Evolutionary conservation across 2,797 vertebrate species (phyloP), one percentile per base, ranked within the genome.

Genomic region (Intellagama lesueurii): DNA sequence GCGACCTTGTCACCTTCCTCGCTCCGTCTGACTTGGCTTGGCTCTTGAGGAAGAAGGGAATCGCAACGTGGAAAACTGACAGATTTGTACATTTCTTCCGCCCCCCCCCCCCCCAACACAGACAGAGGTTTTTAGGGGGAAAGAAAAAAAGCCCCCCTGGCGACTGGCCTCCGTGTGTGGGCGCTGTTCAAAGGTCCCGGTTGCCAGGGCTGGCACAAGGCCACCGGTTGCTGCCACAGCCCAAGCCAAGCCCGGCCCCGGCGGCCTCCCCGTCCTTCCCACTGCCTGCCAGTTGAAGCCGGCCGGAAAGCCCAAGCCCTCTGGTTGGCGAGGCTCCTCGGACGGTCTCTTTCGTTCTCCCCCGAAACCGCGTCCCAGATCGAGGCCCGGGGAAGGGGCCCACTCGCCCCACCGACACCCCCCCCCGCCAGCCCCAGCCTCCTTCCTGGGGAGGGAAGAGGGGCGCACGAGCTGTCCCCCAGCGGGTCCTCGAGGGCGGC

Each of bases 201-300:
- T 52, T 28, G 28, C 11, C 69, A 75, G 72, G 40, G 30, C 22
- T 79, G 32, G 32, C 66, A 60, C 56, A 72, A 26, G 24, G 47
- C 64, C 82, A 89, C 88, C 68, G 64, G 88, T 85, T 85, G 83
- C 88, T 79, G 64, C 60, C 56, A 26, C 14, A 8, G n/a, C 28
- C 40, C 52, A 47, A 32, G 19, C 2, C 73, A 12, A 70, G 22
- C 5, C 30, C 9, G 8, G 16, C 4, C 3, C 66, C 73, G 7
- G 24, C 86, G 26, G 32, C 68, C n/a, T 52, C 72, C 7, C 47
- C 5, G 1, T 66, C 47, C 32, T 64, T 56, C 12, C 4, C 19
- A 28, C 26, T 6, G 78, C 8, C 52, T 4, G 7, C 16, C 88
- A 40, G 17, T n/a, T 1, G 47, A 11, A 56, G 56, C 8, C 49